Evolutionary conservation across 2,888 invertebrate species (phyloP).

Genomic region (Dasypogon diadema): DNA sequence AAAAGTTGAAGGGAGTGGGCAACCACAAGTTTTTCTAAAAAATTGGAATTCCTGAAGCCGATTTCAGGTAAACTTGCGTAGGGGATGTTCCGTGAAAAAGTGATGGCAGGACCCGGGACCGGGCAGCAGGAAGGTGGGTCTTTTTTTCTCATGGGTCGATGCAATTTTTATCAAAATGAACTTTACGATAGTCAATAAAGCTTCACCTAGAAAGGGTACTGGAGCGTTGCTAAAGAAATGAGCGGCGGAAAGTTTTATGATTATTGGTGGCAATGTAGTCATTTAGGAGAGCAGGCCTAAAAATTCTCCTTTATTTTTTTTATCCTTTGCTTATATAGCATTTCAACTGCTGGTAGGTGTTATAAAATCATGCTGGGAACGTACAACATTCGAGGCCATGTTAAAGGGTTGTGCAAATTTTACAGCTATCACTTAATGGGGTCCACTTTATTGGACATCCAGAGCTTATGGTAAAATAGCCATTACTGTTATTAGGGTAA

Average conservation of each 20-base stretch:
- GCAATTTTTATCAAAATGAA: slow-evolving; percentile 48
- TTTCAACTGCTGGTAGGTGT: background rate
- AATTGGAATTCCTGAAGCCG: slow-evolving; percentile 31
- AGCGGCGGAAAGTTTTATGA: slow-evolving; percentile 47
- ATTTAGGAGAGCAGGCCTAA: background rate
- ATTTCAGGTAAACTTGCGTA: slow-evolving; percentile 26
- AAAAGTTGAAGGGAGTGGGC: slow-evolving; percentile 15
- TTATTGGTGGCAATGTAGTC: slow-evolving; percentile 49
- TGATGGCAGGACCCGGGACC: background rate
- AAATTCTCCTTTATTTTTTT: background rate
- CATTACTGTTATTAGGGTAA: slow-evolving; percentile 24
- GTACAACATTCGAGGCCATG: background rate
- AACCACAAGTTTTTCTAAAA: slow-evolving; percentile 26
- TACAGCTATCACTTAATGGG: slow-evolving; percentile 24
- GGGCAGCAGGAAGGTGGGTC: background rate
- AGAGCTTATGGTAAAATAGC: background rate
- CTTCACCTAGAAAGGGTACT: slow-evolving; percentile 42
- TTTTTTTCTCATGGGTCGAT: background rate
- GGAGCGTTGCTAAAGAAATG: slow-evolving; percentile 37
- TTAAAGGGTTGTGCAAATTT: slow-evolving; percentile 38
- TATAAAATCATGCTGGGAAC: slow-evolving; percentile 14
- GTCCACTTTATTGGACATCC: slow-evolving; percentile 38
- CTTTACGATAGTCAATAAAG: slow-evolving; percentile 46
- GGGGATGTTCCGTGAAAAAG: background rate
- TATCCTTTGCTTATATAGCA: background rate